Evolutionary conservation across 1,140 invertebrate species (phyloP).

Genomic region (Copidosoma floridanum): DNA sequence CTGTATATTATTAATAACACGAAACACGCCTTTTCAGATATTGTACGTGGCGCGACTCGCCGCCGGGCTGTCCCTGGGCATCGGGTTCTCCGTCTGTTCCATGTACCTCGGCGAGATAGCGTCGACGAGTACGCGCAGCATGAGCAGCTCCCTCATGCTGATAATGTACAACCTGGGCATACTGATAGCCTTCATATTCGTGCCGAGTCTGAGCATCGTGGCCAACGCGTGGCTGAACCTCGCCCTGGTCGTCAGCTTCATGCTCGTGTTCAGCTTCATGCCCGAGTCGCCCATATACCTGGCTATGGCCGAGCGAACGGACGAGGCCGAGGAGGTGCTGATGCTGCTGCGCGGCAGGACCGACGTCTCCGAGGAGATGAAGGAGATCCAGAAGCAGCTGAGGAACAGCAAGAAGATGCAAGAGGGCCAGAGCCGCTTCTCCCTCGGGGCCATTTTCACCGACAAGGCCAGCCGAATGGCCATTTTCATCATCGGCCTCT

Average conservation of each 20-base stretch:
- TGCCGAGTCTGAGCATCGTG: slow-evolving; percentile 30
- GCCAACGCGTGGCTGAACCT: slow-evolving; percentile 37
- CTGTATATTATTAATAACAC: too few species aligned
- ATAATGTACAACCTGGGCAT: slow-evolving; percentile 58
- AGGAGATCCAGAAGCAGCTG: slow-evolving; percentile 47
- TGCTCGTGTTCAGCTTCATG: slow-evolving; percentile 48
- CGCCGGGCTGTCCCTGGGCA: slow-evolving; percentile 64
- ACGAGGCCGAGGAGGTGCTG: slow-evolving; percentile 31
- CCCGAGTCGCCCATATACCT: slow-evolving; percentile 56
- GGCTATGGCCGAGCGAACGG: slow-evolving; percentile 14
- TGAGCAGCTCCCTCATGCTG: slow-evolving; percentile 61
- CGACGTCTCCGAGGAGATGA: slow-evolving; percentile 43
- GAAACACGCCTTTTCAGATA: too few species aligned
- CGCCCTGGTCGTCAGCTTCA: slow-evolving; percentile 42
- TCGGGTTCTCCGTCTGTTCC: slow-evolving; percentile 61
- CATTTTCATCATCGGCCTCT: slow-evolving; percentile 62
- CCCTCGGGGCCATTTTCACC: slow-evolving; percentile 58
- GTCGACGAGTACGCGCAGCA: slow-evolving; percentile 62
- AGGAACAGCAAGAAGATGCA: slow-evolving; percentile 51
- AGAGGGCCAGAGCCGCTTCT: slow-evolving; percentile 6
- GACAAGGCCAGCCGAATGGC: slow-evolving; percentile 62
- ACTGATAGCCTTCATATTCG: slow-evolving; percentile 50
- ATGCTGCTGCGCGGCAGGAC: slow-evolving; percentile 31
- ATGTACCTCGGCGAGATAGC: slow-evolving; percentile 68
- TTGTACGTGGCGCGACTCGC: slow-evolving; percentile 51